Conservation (phyloP, 2,797 vertebrate species). For the Astyanax mexicanus region DNA sequence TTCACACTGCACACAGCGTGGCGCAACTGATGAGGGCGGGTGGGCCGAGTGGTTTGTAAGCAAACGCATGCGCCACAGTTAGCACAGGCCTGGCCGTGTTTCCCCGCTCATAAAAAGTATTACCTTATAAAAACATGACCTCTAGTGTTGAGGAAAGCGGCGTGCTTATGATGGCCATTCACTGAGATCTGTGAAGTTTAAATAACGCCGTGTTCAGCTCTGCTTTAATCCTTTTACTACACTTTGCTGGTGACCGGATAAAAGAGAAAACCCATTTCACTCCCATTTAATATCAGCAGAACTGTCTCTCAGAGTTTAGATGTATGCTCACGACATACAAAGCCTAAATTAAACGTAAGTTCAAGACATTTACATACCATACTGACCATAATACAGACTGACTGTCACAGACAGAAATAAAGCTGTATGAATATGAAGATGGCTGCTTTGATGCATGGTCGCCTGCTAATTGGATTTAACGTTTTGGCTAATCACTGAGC, state of each 20-base stretch:
- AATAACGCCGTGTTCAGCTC: background rate
- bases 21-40: slow-evolving; percentile 9
- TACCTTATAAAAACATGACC: slow-evolving; percentile 4
- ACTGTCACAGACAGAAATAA: background rate
- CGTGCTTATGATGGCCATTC: slow-evolving; percentile 3
- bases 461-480: slow-evolving; percentile 17
- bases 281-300: slow-evolving; percentile 32
- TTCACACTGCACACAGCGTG: slow-evolving; percentile 18
- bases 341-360: background rate
- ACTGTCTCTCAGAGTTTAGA: slow-evolving; percentile 19
- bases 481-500: slow-evolving; percentile 24
- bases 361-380: slow-evolving; percentile 25
- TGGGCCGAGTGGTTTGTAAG: slow-evolving; percentile 16
- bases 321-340: slow-evolving; percentile 14
- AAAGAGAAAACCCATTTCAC: slow-evolving; percentile 14
- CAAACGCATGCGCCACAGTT: slow-evolving; percentile 29
- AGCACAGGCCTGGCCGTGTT: background rate
- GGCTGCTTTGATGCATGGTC: slow-evolving; percentile 4
- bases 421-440: background rate
- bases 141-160: slow-evolving; percentile 8
- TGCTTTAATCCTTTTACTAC: background rate
- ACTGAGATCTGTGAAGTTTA: background rate
- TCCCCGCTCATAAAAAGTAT: background rate
- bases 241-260: slow-evolving; percentile 27
- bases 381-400: slow-evolving; percentile 6